Base-by-base conservation (phyloP, 1,140 invertebrate species). In the Cydia fagiglandana region DNA sequence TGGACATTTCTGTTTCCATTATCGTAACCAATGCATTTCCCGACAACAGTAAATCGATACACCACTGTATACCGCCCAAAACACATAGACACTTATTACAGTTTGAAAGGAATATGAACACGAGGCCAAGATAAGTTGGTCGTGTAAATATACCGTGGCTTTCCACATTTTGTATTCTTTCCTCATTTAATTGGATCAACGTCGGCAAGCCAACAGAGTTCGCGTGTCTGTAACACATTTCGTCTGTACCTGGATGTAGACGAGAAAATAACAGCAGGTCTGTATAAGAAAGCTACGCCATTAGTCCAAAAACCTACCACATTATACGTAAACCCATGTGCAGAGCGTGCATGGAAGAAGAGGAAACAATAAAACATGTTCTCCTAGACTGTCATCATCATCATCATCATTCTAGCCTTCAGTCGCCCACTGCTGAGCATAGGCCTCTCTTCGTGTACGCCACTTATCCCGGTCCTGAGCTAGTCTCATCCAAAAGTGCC, bases 151-250 rank as follows among this genome's bases (percentile, higher is more conserved):
- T 66, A 38, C 64, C 64, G 66, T 70, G 34, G 66, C 66, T 70
- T 70, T 70, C 66, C 66, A 70, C 66, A 70, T 70, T 70, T 70
- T 70, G 45, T 70, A 70, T 70, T 70, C 66, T 45, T 70, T 41
- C 66, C 66, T 41, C 66, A 41, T 70, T 70, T 70, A 70, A 70
- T 70, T 70, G 66, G 66, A 70, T 70, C 66, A 70, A 70, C 66
- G 66, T 41, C 66, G 38, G 66, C 66, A 38, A 70, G 66, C 66
- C 66, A 70, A 70, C 66, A 70, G 66, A 70, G 66, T 70, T 70
- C 66, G 66, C 66, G 66, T 70, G 66, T 70, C 66, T 45, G 66
- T 17, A 38, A 45, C 66, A 70, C 66, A 70, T 70, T 70, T 70
- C 66, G 66, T 70, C 66, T 70, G 15, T 70, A 70, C 66, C 34